These are phyloP conservation scores for Hippocampus abdominalis DNA, from an alignment of 2,113 vertebrate species.

Conservation along the genomic window DNA sequence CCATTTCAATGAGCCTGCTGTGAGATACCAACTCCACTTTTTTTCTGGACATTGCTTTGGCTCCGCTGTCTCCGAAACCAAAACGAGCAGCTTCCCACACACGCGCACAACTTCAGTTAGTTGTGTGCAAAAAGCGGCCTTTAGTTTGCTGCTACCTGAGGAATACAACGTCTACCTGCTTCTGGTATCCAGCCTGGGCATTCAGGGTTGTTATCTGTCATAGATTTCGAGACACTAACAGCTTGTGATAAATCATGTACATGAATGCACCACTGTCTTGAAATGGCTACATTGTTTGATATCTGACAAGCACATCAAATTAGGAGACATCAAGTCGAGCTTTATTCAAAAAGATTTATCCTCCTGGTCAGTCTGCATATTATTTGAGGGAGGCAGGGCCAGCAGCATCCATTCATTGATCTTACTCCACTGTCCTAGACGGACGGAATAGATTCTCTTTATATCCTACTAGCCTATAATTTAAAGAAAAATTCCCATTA, in stretches of 20 bases:
- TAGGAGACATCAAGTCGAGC: background rate
- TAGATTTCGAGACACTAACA: background rate
- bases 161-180: constrained; percentile 51
- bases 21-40: background rate
- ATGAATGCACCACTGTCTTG: background rate
- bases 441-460: background rate
- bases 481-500: background rate
- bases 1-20: background rate
- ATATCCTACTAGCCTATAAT: background rate
- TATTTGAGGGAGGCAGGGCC: constrained; percentile 17
- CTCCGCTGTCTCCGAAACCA: constrained; percentile 16
- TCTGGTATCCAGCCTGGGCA: constrained; percentile 41
- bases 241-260: constrained; percentile 12
- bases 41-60: background rate
- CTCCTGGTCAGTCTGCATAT: background rate
- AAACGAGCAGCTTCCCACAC: constrained; percentile 15
- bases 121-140: constrained; percentile 63
- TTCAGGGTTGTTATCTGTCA: background rate
- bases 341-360: background rate
- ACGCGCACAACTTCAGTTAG: background rate
- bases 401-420: constrained; percentile 3
- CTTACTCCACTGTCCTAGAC: background rate
- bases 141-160: constrained; percentile 63
- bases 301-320: background rate
- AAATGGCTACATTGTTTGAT: background rate